Evolutionary conservation across 1,140 invertebrate species (phyloP).

Genomic region (Lepidurus packardi): DNA sequence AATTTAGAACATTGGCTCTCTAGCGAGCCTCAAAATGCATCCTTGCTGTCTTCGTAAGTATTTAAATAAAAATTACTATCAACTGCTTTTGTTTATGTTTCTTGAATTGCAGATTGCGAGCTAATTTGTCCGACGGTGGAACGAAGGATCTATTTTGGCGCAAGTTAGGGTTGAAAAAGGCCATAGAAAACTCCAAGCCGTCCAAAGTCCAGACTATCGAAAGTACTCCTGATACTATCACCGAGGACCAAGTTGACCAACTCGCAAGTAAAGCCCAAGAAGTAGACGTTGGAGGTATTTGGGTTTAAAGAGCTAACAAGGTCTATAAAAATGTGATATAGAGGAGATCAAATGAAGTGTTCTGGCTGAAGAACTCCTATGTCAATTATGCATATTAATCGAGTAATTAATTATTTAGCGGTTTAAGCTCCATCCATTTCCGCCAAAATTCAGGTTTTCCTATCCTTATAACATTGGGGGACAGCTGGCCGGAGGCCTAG

Average conservation of each 20-base stretch:
- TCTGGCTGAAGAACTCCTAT: too few species aligned
- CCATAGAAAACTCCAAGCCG: neutral
- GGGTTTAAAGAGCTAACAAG: too few species aligned
- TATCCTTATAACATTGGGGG: neutral
- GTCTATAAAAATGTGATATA: neutral
- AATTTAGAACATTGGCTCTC: neutral
- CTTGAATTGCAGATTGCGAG: neutral
- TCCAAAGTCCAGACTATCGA: too few species aligned
- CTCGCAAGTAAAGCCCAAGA: neutral
- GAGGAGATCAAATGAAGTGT: too few species aligned
- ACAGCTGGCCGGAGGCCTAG: too few species aligned
- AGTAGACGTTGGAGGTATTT: neutral
- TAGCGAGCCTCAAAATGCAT: neutral
- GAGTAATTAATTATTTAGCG: too few species aligned
- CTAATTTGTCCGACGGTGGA: neutral
- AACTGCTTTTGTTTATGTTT: too few species aligned
- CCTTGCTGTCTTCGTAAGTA: neutral
- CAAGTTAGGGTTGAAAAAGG: neutral
- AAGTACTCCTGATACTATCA: too few species aligned
- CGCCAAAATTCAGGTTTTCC: neutral
- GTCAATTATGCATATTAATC: too few species aligned
- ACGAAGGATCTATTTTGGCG: neutral
- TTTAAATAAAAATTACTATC: neutral
- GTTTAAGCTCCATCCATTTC: too few species aligned
- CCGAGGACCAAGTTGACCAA: too few species aligned